These are phyloP conservation scores for Stenoptilia bipunctidactyla DNA, from an alignment of 2,888 invertebrate genomes.

Conservation along the genomic window DNA sequence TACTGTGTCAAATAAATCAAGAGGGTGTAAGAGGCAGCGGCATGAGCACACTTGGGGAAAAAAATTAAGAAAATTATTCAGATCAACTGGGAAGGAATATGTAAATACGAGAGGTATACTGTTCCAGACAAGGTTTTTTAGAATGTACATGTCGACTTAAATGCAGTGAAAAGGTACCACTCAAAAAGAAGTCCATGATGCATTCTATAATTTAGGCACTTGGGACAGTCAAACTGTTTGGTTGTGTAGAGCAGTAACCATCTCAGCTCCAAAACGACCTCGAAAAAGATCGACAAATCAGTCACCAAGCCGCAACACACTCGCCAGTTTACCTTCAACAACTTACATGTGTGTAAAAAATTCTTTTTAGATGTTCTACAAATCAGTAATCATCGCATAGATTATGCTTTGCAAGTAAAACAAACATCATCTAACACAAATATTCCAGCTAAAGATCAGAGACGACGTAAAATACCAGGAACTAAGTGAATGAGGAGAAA, in stretches of 20 bases:
- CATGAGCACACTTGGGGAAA: slow-evolving; percentile 2
- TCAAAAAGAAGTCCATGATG: slow-evolving; percentile 2
- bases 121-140: slow-evolving; percentile 2
- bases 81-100: slow-evolving; percentile 2
- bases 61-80: slow-evolving; percentile 1
- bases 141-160: slow-evolving; percentile 1
- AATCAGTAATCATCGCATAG: slow-evolving; percentile 1
- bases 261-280: background rate
- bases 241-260: slow-evolving; percentile 1
- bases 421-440: background rate
- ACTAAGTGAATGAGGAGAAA: background rate
- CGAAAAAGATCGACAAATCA: background rate
- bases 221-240: slow-evolving; percentile 3
- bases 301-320: background rate
- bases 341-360: slow-evolving; percentile 1
- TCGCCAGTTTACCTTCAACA: background rate
- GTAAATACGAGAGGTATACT: slow-evolving; percentile 1
- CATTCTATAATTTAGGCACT: background rate
- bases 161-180: slow-evolving; percentile 1
- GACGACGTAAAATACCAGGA: slow-evolving; percentile 1
- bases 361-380: slow-evolving; percentile 3
- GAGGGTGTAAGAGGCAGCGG: slow-evolving; percentile 1
- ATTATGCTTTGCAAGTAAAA: slow-evolving; percentile 2
- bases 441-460: slow-evolving; percentile 1
- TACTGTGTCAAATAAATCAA: slow-evolving; percentile 2